Evolutionary conservation across 2,797 vertebrate species (phyloP).

Genomic region (Acrocephalus scirpaceus): DNA sequence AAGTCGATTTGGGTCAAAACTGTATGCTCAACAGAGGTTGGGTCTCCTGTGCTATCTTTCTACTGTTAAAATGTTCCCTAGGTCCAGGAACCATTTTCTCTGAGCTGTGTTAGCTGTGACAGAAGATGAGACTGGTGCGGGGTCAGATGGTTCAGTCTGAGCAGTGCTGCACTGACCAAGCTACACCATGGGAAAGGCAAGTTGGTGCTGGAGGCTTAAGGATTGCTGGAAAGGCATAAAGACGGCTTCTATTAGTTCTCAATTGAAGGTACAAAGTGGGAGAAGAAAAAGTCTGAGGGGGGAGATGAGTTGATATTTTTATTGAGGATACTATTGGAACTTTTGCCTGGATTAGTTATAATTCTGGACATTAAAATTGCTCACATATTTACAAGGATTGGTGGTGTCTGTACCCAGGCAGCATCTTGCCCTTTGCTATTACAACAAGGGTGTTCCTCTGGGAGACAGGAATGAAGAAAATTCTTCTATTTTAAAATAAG

Average conservation of each 20-base stretch:
- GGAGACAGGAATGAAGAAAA: neutral
- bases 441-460: neutral
- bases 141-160: accelerated
- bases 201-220: neutral
- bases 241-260: neutral
- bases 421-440: neutral
- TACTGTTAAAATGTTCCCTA: neutral
- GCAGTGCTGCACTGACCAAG: neutral
- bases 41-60: neutral
- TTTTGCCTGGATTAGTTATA: neutral
- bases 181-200: neutral
- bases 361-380: neutral
- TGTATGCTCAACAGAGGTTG: neutral
- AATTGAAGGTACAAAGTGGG: neutral
- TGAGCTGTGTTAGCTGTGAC: neutral
- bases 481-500: neutral
- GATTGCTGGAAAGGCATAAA: neutral
- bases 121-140: neutral
- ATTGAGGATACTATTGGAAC: neutral
- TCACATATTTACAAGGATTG: neutral
- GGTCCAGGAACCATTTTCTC: neutral
- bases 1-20: neutral
- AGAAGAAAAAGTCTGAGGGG: neutral
- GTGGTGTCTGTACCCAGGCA: neutral
- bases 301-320: neutral